Base-by-base conservation (phyloP, 2,888 invertebrate genomes). In the Pseudococcus viburni region DNA sequence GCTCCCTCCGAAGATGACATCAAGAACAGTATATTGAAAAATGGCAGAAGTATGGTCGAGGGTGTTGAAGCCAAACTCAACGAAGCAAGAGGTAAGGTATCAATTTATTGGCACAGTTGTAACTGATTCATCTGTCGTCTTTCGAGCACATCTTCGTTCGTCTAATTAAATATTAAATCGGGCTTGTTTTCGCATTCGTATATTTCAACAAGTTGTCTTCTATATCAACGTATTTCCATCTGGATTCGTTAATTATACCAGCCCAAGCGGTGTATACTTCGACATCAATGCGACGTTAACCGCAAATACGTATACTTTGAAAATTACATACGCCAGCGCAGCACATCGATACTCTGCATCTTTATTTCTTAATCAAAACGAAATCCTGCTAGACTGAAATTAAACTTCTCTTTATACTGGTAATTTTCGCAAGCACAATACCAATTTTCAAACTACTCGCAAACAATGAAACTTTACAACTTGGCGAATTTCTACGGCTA, bases 341-440 rank as follows among this genome's bases (percentile, higher is more conserved):
- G 5, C n/a, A 9, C 17, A 55, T 55, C 55, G 64, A 64, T 64
- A 22, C 19, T 64, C 1, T 64, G 3, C 22, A 22, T 64, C 42
- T 42, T 42, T 42, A 42, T 64, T 64, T 22, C 64, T 64, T 64
- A 64, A 64, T 64, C 22, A 22, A 64, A 64, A 64, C 64, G 64
- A 64, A 64, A 64, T 22, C 64, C 64, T 1, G 9, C 64, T 22
- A 64, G 64, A 19, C 19, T 22, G 64, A 64, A n/a, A 64, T 64
- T 22, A 12, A 64, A 64, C 64, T 22, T 64, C 22, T 64, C 64
- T 64, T 64, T 64, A 64, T 64, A 42, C 42, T 42, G 5, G 9
- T 42, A 22, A 64, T 64, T 64, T 9, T 7, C 17, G 3, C 64
- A 9, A 6, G 64, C 64, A 64, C 22, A 64, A 64, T 22, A 7